Evolutionary conservation across 2,888 invertebrate species (phyloP).

Genomic region (Arctia plantaginis): DNA sequence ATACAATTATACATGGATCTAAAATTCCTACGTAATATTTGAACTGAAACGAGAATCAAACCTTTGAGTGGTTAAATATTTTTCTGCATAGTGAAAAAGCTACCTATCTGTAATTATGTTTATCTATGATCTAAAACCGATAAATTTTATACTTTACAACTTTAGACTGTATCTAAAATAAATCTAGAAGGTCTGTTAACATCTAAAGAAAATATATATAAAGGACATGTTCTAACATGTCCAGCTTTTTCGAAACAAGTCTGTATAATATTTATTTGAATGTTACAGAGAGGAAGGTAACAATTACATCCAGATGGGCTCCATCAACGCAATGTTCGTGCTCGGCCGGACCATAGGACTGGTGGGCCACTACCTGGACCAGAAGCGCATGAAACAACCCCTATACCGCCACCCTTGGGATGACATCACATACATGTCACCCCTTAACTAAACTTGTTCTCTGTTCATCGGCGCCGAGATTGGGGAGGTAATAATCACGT

Average conservation of each 20-base stretch:
- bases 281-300: conserved; percentile 95
- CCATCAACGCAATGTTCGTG: conserved; percentile 99
- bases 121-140: too few relatives aligned
- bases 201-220: too few relatives aligned
- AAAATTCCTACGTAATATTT: too few relatives aligned
- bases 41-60: too few relatives aligned
- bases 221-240: too few relatives aligned
- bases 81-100: too few relatives aligned
- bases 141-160: too few relatives aligned
- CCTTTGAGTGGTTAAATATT: too few relatives aligned
- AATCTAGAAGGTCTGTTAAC: too few relatives aligned
- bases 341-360: conserved; percentile 99
- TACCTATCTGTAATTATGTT: too few relatives aligned
- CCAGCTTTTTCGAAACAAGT: neutral
- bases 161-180: too few relatives aligned
- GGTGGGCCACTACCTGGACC: conserved; percentile 99
- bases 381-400: conserved; percentile 99
- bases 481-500: neutral
- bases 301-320: conserved; percentile 98
- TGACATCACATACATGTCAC: conserved; percentile 92
- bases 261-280: neutral
- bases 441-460: conserved; percentile 64
- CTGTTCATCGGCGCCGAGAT: neutral
- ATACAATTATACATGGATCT: too few relatives aligned
- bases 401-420: conserved; percentile 99